These are phyloP conservation scores for Graptemys geographica DNA, from an alignment of 2,797 vertebrate species.

Conservation along the genomic window DNA sequence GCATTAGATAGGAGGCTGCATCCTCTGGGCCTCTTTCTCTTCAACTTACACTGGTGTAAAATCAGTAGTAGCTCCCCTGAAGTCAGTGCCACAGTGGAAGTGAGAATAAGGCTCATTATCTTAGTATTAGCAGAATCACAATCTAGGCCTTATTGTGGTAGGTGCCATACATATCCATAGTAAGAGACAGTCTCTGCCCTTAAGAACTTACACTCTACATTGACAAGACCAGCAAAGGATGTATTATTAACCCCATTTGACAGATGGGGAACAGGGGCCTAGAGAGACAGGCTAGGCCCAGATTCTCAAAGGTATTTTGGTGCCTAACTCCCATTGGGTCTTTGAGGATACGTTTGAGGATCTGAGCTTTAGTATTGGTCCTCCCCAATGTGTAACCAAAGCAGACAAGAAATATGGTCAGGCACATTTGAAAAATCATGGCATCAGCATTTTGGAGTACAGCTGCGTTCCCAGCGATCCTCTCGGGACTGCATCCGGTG, in stretches of 20 bases:
- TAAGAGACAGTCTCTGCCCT: neutral
- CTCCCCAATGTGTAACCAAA: rapidly evolving
- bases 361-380: neutral
- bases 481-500: neutral
- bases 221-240: neutral
- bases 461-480: neutral
- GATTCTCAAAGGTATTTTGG: neutral
- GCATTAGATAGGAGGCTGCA: neutral
- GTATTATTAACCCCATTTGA: rapidly evolving
- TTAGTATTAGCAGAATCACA: neutral
- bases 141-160: rapidly evolving
- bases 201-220: neutral
- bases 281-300: neutral
- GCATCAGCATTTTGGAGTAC: neutral
- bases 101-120: neutral
- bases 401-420: neutral
- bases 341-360: no score
- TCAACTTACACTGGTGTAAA: neutral
- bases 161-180: neutral
- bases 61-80: neutral
- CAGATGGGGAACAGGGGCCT: neutral
- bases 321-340: neutral
- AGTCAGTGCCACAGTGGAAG: rapidly evolving
- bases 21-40: neutral
- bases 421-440: neutral